Evolutionary conservation across 2,888 invertebrate species (phyloP), one percentile per base, ranked within the genome.

Genomic region (Coelinius sp.): DNA sequence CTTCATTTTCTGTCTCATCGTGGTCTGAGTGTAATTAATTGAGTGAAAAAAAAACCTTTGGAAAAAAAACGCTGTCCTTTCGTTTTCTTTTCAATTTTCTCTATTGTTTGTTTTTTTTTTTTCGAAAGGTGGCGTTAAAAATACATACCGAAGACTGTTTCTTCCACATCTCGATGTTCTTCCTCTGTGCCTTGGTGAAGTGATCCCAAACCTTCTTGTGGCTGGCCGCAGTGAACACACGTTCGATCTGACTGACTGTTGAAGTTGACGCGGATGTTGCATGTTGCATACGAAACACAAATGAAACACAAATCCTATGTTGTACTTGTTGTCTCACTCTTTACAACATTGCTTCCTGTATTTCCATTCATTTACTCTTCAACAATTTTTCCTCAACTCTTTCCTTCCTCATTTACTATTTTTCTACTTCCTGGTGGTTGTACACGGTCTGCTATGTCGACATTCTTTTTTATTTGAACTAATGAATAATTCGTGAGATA

Each of bases 171-270:
- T 97, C 97, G 90, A 98, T 96, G 92, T 97, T 97, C 94, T 98
- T 98, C 91, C 98, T 92, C 90, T 98, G 98, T 84, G 97, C 96
- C 92, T 98, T 98, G 90, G 97, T 97, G 94, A 98, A 98, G 93
- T 98, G 98, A 93, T 98, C 98, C 98, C 98, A 98, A 90, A 96
- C 97, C 90, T 97, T 97, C 93, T 98, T 97, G 91, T 97, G 97
- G 90, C 94, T 94, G 88, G 97, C 96, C 86, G 96, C 95, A 89
- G 92, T 91, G 92, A 98, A 97, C 91, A 98, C 96, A 92, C 95
- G 95, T 94, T 97, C 97, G 92, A 98, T 97, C 94, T 97, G 97
- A 93, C 95, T 95, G 94, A 98, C 98, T 98, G 95, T 85, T 86
- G 87, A 82, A 84, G 86, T 76, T 76, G 78, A 86, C 83, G 84